phyloP scores from a whole-genome alignment of 2,797 vertebrate species.

The Furcifer pardalis region DNA sequence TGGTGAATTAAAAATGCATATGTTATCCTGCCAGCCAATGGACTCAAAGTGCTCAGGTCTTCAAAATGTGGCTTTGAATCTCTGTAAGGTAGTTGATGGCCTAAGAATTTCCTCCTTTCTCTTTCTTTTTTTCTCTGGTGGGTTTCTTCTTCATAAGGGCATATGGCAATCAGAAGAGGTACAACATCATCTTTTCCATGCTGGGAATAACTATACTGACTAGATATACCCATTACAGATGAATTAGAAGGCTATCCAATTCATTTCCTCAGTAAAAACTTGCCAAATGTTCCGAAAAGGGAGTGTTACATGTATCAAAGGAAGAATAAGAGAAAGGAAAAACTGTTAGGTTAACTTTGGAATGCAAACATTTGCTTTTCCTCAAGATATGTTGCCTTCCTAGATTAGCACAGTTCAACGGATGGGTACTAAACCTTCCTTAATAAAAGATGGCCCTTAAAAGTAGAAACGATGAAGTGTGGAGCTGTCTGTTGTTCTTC shows the following conservation, averaged over 20 bases:
- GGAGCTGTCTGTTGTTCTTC: conserved; percentile 9
- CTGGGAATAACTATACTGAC: neutral
- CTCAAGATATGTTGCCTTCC: neutral
- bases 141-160: neutral
- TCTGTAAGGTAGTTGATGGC: neutral
- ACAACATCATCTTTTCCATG: neutral
- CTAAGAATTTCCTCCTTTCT: no score
- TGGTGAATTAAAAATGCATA: neutral
- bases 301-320: no score
- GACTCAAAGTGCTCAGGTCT: neutral
- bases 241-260: neutral
- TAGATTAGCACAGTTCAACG: neutral
- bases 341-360: no score
- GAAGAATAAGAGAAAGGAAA: neutral
- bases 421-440: neutral
- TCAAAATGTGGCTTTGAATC: neutral
- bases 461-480: neutral
- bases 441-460: neutral
- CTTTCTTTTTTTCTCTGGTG: neutral
- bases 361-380: neutral
- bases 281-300: neutral
- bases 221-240: neutral
- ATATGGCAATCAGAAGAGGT: neutral
- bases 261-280: neutral
- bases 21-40: neutral